Base-by-base conservation (phyloP, 2,797 vertebrate species). In the Gadopsis bispinosus region DNA sequence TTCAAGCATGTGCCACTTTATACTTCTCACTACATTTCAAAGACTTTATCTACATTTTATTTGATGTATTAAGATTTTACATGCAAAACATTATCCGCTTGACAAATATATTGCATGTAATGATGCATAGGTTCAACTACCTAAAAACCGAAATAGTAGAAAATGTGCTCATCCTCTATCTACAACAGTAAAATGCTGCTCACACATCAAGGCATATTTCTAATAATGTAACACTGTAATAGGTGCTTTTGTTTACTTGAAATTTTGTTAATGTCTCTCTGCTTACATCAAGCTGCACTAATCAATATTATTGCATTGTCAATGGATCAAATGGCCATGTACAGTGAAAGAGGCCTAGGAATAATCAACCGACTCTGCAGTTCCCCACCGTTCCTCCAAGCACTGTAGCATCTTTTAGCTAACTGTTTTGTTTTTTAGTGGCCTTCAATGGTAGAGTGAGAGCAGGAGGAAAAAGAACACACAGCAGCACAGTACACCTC, bases 61-160 rank as follows among this genome's bases (percentile, higher is more conserved):
- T 29, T 68, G 37, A 68, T 6, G 55, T 22, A 65, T 64, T 37
- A 37, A 29, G 29, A 61, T 73, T 79, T 31, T 14, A 68, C 7
- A 62, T 48, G 12, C 20, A 61, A 56, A 45, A 72, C 33, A 14
- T 33, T 17, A 31, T 51, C 67, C 33, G 2, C n/a, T 58, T 70
- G 13, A 33, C 3, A n/a, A 45, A 39, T 11, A 37, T 19, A 4
- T 48, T 26, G 19, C 13, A 61, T 61, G 37, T n/a, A 19, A 11
- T 41, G 3, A 31, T 47, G 39, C 20, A 48, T 45, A n/a, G 51
- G 55, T 55, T 62, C 14, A 63, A 12, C 43, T 62, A 19, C 22
- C 22, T 60, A 53, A n/a, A 33, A 20, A 5, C 26, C 45, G 61
- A 37, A 48, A 37, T 60, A 70, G 20, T 48, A 37, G 9, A 20